Base-by-base conservation (phyloP, 64 coral and sea anemone genomes). In the Trachythela sp. region DNA sequence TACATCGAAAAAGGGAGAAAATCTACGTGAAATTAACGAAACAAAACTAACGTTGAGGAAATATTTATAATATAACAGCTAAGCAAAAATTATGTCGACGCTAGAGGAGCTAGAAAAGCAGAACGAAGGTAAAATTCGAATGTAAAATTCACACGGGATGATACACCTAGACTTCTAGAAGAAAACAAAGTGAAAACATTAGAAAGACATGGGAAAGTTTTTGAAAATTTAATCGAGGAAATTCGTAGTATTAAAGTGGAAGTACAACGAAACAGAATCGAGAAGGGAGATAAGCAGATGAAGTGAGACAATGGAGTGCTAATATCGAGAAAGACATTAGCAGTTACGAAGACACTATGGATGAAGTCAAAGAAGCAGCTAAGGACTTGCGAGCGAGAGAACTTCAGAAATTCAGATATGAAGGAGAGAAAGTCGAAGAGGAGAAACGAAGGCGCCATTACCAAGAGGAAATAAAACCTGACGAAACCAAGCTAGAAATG, bases 181-280 rank as follows among this genome's bases (percentile, higher is more conserved):
- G 50, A 54, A 20, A 41, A 26, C 27, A 86, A 86, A 86, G 42
- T 54, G 48, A 86, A 41, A n/a, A n/a, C 43, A 86, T 26, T 86
- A 26, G 85, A 86, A 54, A 37, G 85, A 37, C 85, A 86, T 17
- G 37, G 31, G 42, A 86, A 86, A 54, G 48, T 41, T 1, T 51
- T 86, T 40, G 37, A 86, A 34, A 51, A 40, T 51, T 86, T 86
- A 86, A 15, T 86, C 37, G 85, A 86, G 40, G 85, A 86, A 41
- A 42, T 86, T 86, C 85, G 50, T 86, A 42, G 29, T 31, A 13
- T 86, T 2, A 86, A 86, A 41, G 22, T 86, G 48, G 37, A 41
- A 33, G 85, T 86, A 1, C 85, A 86, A 4, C n/a, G 48, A 86
- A 86, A 86, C 17, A 86, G 48, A 86, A 17, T 86, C 1, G 85